Conservation (phyloP, 2,888 invertebrate species). For the Drosophila nr. perissopoda region DNA sequence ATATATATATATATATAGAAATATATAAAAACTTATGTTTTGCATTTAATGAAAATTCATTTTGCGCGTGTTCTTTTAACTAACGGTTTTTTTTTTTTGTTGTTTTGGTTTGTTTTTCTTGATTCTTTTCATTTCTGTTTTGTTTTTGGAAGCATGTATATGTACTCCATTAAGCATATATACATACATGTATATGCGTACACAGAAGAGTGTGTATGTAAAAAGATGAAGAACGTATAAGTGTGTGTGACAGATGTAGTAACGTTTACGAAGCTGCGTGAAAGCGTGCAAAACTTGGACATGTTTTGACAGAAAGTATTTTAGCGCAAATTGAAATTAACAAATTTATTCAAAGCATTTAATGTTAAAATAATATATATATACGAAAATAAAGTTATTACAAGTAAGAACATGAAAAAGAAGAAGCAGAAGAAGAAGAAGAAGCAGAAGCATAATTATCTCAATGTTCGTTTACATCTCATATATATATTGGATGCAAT, state of each 20-base stretch:
- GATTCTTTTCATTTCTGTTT: conserved; percentile 8
- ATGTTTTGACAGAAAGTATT: conserved; percentile 24
- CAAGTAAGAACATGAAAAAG: conserved; percentile 18
- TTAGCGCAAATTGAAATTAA: conserved; percentile 53
- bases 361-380: conserved; percentile 36
- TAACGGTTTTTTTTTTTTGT: conserved; percentile 15
- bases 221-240: conserved; percentile 1
- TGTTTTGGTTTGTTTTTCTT: conserved; percentile 14
- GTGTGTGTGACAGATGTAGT: conserved; percentile 13
- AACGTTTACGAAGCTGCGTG: conserved; percentile 34
- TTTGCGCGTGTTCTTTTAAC: conserved; percentile 36
- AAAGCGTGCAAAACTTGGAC: conserved; percentile 7
- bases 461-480: conserved; percentile 3
- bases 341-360: conserved; percentile 49
- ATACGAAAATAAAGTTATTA: conserved; percentile 22
- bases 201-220: conserved; percentile 4
- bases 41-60: conserved; percentile 60
- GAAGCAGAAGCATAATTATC: conserved; percentile 1
- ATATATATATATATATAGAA: conserved; percentile 32
- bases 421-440: not conserved
- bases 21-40: conserved; percentile 37
- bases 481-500: conserved; percentile 4
- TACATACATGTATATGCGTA: not conserved
- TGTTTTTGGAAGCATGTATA: conserved; percentile 42
- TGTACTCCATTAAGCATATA: conserved; percentile 12